A percentile compares a stretch with the other conserved stretches of the same genome.
Evolutionary conservation across 2,888 invertebrate genomes (phyloP).

Genomic region (Nymphalis urticae): DNA sequence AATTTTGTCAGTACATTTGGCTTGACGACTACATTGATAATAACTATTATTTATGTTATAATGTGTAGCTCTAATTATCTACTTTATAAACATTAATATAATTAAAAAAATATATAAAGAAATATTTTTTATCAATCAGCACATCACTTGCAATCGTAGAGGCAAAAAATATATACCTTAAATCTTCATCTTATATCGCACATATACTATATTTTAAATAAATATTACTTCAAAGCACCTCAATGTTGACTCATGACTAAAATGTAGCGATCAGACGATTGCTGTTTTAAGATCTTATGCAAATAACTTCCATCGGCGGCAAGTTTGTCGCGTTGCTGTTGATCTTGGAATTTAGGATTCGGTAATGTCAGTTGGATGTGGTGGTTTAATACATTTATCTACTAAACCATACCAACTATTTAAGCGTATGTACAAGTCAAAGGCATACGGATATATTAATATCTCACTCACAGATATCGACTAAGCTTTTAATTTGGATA

Average conservation of each 20-base stretch:
- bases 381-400: constrained; percentile 5
- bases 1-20: too few relatives aligned
- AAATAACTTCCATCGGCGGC: constrained; percentile 60
- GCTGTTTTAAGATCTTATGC: constrained; percentile 75
- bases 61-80: too few relatives aligned
- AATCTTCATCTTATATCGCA: constrained; percentile 10
- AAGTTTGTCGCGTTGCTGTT: constrained; percentile 59
- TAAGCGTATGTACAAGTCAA: too few relatives aligned
- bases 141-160: too few relatives aligned
- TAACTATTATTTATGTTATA: too few relatives aligned
- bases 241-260: constrained; percentile 61
- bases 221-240: constrained; percentile 56
- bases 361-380: constrained; percentile 35
- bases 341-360: constrained; percentile 46
- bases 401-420: background rate
- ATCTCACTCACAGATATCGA: too few relatives aligned
- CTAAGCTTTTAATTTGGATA: background rate
- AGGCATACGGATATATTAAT: too few relatives aligned
- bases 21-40: too few relatives aligned
- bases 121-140: too few relatives aligned
- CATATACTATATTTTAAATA: constrained; percentile 42
- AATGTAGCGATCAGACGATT: constrained; percentile 68
- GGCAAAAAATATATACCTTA: too few relatives aligned
- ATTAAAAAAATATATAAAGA: too few relatives aligned
- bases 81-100: too few relatives aligned